Evolutionary conservation across 1,140 invertebrate genomes (phyloP).

Genomic region (Doryteuthis pealeii): DNA sequence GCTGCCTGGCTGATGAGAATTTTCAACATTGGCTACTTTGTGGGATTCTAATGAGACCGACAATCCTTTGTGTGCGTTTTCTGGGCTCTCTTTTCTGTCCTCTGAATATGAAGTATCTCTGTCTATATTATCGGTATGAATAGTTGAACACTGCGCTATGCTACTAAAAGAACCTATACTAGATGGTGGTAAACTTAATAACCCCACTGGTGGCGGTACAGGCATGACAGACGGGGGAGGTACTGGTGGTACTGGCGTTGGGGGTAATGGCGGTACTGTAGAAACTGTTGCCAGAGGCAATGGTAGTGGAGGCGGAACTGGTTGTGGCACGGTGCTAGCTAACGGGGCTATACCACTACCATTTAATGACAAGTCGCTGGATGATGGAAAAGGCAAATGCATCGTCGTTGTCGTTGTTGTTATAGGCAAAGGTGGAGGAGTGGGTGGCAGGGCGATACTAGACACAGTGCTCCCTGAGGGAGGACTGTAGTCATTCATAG

Average conservation of each 20-base stretch:
- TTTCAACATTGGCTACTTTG: no score
- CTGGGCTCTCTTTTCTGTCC: not conserved
- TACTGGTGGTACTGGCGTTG: slow-evolving; percentile 7
- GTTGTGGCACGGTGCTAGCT: slow-evolving; percentile 12
- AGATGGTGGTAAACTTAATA: not conserved
- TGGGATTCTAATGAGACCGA: no score
- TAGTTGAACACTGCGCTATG: not conserved
- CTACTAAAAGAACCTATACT: not conserved
- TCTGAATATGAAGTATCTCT: not conserved
- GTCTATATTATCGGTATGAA: not conserved
- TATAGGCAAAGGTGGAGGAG: slow-evolving; percentile 16
- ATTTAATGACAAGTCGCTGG: not conserved
- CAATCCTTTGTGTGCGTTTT: no score
- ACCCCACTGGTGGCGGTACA: not conserved
- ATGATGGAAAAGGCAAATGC: slow-evolving; percentile 6
- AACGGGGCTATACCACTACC: not conserved
- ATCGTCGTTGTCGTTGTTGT: not conserved
- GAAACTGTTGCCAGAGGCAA: not conserved
- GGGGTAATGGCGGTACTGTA: not conserved
- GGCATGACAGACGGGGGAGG: slow-evolving; percentile 11
- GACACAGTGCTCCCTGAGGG: not conserved
- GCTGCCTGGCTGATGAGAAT: no score
- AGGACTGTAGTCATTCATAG: no score
- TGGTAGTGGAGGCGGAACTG: not conserved
- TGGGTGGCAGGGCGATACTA: slow-evolving; percentile 10